A percentile compares a stretch with the other conserved stretches of the same genome.
Evolutionary conservation across 2,797 vertebrate species (phyloP).

Genomic region (Picus viridis): DNA sequence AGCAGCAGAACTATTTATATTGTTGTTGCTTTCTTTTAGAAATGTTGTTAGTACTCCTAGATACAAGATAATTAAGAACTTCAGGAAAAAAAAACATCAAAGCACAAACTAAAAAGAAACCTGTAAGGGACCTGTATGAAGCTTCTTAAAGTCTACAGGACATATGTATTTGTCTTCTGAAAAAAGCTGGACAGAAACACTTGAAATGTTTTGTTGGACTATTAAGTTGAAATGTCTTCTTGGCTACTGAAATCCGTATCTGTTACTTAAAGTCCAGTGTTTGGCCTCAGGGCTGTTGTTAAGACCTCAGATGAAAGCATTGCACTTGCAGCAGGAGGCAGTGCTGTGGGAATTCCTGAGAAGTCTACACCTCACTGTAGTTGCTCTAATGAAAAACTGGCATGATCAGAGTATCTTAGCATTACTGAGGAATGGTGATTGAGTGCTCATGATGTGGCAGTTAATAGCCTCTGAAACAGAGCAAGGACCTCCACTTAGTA

Average conservation of each 20-base stretch:
- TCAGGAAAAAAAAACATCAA: not conserved
- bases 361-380: not conserved
- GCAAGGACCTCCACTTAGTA: not conserved
- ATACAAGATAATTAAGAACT: not conserved
- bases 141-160: not conserved
- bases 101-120: not conserved
- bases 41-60: not conserved
- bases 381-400: not conserved
- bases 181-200: not conserved
- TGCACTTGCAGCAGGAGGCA: not conserved
- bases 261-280: not conserved
- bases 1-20: not conserved
- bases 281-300: not conserved
- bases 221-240: no score
- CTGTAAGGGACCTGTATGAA: not conserved
- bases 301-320: not conserved
- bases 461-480: not conserved
- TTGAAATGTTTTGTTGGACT: not conserved
- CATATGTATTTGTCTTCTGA: not conserved
- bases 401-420: fast-evolving
- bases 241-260: not conserved
- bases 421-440: not conserved
- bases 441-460: not conserved
- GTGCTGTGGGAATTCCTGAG: not conserved
- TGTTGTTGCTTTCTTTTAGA: not conserved